Evolutionary conservation across 2,113 vertebrate genomes (phyloP).

Genomic region (Xiphophorus hellerii): DNA sequence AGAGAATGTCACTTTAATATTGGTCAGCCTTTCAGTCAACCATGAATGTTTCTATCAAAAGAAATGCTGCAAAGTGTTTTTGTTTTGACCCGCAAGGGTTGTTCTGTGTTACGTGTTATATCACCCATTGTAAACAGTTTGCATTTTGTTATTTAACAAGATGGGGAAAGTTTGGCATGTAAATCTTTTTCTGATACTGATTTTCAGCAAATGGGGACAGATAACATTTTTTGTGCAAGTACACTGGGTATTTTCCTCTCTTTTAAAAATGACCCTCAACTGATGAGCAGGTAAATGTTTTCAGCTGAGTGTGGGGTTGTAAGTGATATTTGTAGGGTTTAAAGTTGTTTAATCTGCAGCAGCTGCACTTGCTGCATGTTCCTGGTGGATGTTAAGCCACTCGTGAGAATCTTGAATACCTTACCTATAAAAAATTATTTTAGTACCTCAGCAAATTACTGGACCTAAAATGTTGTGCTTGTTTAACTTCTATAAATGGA

Average conservation of each 20-base stretch:
- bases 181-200: constrained; percentile 23
- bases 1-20: constrained; percentile 77
- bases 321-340: neutral
- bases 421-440: constrained; percentile 22
- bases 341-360: constrained; percentile 5
- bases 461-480: neutral
- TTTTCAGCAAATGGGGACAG: constrained; percentile 24
- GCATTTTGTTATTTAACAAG: constrained; percentile 38
- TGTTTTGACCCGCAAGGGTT: constrained; percentile 34
- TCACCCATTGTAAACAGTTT: constrained; percentile 32
- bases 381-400: constrained; percentile 8
- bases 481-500: constrained; percentile 8
- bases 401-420: neutral
- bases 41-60: constrained; percentile 73
- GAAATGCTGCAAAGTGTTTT: constrained; percentile 68
- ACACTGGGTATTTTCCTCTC: constrained; percentile 23
- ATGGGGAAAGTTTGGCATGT: constrained; percentile 12
- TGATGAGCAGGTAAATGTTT: constrained; percentile 12
- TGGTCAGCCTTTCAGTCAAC: constrained; percentile 66
- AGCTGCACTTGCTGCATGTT: constrained; percentile 23
- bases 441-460: constrained; percentile 6
- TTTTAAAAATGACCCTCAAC: constrained; percentile 11
- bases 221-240: constrained; percentile 46
- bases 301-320: neutral
- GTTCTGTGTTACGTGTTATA: constrained; percentile 47